These are phyloP conservation scores for Haliclona indistincta DNA, from an alignment of 37 sponge, comb jelly and placozoan species.

Conservation along the genomic window DNA sequence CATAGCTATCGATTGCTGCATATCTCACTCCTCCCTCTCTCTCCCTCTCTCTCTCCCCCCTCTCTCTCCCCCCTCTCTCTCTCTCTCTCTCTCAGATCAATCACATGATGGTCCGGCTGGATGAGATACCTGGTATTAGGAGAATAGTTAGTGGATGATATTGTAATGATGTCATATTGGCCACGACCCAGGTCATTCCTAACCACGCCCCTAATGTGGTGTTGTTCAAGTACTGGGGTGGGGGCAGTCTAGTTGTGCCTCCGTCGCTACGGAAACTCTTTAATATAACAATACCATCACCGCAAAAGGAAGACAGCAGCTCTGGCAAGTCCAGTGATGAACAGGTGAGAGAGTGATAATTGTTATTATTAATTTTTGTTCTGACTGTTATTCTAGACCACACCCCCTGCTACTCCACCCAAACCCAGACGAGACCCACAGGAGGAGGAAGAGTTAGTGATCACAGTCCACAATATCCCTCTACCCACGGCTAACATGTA, in stretches of 20 bases:
- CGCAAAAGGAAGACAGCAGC: too few species aligned
- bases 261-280: background rate
- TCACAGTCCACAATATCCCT: background rate
- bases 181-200: constrained; percentile 44
- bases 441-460: background rate
- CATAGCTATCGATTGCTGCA: too few species aligned
- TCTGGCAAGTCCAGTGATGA: too few species aligned
- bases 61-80: background rate
- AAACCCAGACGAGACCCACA: background rate
- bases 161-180: background rate
- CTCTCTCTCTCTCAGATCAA: constrained; percentile 37
- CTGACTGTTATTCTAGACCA: too few species aligned
- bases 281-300: too few species aligned
- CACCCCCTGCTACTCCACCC: background rate
- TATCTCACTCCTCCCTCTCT: too few species aligned
- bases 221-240: constrained; percentile 78
- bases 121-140: constrained; percentile 68
- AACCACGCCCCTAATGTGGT: constrained; percentile 61
- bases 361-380: too few species aligned
- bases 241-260: constrained; percentile 44
- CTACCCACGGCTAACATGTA: constrained; percentile 4
- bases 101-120: constrained; percentile 54
- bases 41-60: background rate
- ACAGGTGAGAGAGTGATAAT: too few species aligned
- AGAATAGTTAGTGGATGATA: constrained; percentile 56